These are phyloP conservation scores for Nemotelus pantherinus DNA, from an alignment of 2,888 invertebrate species.

Conservation along the genomic window DNA sequence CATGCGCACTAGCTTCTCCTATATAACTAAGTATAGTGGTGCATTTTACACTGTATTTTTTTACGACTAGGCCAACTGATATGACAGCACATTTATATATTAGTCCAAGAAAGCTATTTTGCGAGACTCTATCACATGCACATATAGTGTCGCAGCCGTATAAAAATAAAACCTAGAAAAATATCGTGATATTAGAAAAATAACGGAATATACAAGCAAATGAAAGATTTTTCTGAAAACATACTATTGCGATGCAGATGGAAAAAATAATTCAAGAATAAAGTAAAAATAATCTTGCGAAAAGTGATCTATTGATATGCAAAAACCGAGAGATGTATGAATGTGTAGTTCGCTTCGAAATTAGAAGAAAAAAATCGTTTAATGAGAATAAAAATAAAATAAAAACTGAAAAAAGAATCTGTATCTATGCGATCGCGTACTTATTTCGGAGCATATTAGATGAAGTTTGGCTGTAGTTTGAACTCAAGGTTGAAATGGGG, in stretches of 20 bases:
- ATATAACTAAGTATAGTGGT: slow-evolving; percentile 11
- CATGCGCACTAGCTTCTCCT: background rate
- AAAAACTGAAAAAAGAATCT: slow-evolving; percentile 30
- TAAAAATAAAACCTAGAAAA: background rate
- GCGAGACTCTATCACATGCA: slow-evolving; percentile 25
- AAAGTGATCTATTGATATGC: background rate
- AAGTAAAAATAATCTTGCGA: background rate
- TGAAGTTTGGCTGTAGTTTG: slow-evolving; percentile 44
- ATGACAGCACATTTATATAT: slow-evolving; percentile 33
- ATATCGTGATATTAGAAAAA: background rate
- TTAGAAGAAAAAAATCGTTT: background rate
- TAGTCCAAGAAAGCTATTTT: slow-evolving; percentile 42
- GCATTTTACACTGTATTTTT: background rate
- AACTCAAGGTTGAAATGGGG: slow-evolving; percentile 43
- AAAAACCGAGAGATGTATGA: background rate
- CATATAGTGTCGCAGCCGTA: background rate
- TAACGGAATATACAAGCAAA: background rate
- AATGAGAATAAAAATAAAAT: background rate
- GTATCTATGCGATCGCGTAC: slow-evolving; percentile 48
- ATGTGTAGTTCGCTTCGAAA: background rate
- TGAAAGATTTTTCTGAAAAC: slow-evolving; percentile 19
- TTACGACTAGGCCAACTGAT: slow-evolving; percentile 38
- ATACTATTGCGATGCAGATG: slow-evolving; percentile 5
- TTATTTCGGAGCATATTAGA: slow-evolving; percentile 46
- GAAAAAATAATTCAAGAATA: background rate